Conservation (phyloP, 2,888 invertebrate species). For the Cerastis rubricosa region DNA sequence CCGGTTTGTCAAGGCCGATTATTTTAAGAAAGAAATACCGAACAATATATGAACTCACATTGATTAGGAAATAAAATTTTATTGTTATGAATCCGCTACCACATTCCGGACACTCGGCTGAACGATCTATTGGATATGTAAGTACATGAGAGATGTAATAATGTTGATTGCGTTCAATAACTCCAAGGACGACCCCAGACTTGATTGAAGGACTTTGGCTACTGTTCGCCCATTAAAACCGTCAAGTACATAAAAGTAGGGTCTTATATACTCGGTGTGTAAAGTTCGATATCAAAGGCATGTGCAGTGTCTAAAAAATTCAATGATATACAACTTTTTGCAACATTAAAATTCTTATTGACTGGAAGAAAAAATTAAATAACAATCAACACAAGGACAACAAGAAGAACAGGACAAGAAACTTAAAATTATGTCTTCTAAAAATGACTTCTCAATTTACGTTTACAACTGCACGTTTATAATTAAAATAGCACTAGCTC, state of each 20-base stretch:
- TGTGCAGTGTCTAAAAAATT: background rate
- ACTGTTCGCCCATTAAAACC: slow-evolving; percentile 49
- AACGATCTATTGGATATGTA: slow-evolving; percentile 33
- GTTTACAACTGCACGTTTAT: background rate
- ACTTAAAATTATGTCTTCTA: background rate
- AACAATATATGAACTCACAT: slow-evolving; percentile 27
- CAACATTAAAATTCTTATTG: background rate
- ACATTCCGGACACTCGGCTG: slow-evolving; percentile 35
- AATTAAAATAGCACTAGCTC: background rate
- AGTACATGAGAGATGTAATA: slow-evolving; percentile 49
- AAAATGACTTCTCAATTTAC: background rate
- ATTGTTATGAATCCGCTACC: slow-evolving; percentile 31
- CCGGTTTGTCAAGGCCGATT: slow-evolving; percentile 21
- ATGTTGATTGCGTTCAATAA: slow-evolving; percentile 61
- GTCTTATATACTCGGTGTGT: slow-evolving; percentile 5
- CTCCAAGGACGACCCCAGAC: slow-evolving; percentile 44
- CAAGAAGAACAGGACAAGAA: background rate
- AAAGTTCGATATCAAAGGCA: background rate
- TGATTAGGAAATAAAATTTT: slow-evolving; percentile 20
- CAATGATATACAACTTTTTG: background rate
- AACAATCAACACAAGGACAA: too few relatives aligned
- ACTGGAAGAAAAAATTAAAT: background rate
- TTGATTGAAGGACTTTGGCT: slow-evolving; percentile 58
- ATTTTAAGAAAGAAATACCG: slow-evolving; percentile 27
- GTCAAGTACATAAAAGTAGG: slow-evolving; percentile 24